Evolutionary conservation across 1,140 invertebrate genomes (phyloP), one percentile per base, ranked within the genome.

Genomic region (Rhagoletis pomonella): DNA sequence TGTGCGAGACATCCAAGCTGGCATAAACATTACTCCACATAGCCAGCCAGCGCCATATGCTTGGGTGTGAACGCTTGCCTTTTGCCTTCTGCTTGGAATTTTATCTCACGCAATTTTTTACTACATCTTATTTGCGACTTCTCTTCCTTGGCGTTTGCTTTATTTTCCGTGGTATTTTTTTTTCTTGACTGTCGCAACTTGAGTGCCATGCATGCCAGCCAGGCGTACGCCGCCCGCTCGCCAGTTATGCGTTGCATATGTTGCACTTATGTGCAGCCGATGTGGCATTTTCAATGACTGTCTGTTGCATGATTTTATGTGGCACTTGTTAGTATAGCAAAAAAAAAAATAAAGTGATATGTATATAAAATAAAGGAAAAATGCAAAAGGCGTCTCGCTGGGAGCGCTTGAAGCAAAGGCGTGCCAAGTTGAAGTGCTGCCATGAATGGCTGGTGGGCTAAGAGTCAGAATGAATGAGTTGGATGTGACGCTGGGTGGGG

Each of bases 181-280:
- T 67, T 39, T 67, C 7, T 73, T 47, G 17, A 29, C 42, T 50
- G 69, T 73, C 42, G 44, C 44, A 73, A 47, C 44, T 73, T 73
- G 69, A 73, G 69, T 73, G 44, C 69, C 44, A 12, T 29, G 29
- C 29, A 29, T 29, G 29, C 29, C 29, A 29, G 29, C 29, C 29
- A 29, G 29, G 29, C 29, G 29, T 29, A 29, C 29, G 29, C 29
- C 29, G 29, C 29, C 29, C 29, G 29, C 29, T 17, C 39, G 14
- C 42, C 42, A 73, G 69, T 73, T 73, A 73, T 73, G 69, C 39
- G 3, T 73, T 50, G 69, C 69, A 73, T 73, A 73, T 73, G 69
- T 12, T 73, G 69, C 69, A 73, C 69, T 73, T 73, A 73, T 44
- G 10, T 44, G 42, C 9, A 12, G 67, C 29, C 67, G 10, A 9